phyloP scores from a whole-genome alignment of 1,140 invertebrate genomes.

The Aricia agestis region DNA sequence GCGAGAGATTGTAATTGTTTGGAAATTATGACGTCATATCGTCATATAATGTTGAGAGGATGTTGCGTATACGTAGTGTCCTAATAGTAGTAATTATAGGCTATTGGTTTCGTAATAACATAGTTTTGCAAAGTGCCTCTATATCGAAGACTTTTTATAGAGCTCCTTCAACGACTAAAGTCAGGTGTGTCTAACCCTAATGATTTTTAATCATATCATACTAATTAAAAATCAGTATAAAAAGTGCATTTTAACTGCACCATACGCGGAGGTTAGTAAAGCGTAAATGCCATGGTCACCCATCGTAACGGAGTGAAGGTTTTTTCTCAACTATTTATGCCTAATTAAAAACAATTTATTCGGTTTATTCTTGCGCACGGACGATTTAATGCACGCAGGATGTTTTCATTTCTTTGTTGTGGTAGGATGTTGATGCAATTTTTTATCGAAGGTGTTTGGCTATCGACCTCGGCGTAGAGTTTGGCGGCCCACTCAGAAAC shows the following conservation, averaged over 20 bases:
- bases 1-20: no score
- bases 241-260: slow-evolving; percentile 51
- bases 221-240: slow-evolving; percentile 38
- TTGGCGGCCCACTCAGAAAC: no score
- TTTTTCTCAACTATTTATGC: slow-evolving; percentile 48
- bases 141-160: neutral
- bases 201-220: slow-evolving; percentile 25
- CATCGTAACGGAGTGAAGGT: slow-evolving; percentile 55
- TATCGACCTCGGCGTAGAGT: neutral
- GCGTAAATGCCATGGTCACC: slow-evolving; percentile 70
- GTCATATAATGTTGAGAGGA: no score
- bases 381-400: slow-evolving; percentile 49
- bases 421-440: neutral
- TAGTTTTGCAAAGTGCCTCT: neutral
- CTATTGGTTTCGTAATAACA: no score
- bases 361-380: slow-evolving; percentile 47
- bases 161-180: neutral
- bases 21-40: no score
- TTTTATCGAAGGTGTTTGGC: neutral
- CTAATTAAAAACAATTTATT: slow-evolving; percentile 66
- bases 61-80: no score
- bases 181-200: slow-evolving; percentile 16
- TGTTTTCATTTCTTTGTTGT: slow-evolving; percentile 45
- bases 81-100: no score
- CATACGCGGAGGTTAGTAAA: slow-evolving; percentile 51